Base-by-base conservation (phyloP, 2,797 vertebrate species). In the Novumbra hubbsi region DNA sequence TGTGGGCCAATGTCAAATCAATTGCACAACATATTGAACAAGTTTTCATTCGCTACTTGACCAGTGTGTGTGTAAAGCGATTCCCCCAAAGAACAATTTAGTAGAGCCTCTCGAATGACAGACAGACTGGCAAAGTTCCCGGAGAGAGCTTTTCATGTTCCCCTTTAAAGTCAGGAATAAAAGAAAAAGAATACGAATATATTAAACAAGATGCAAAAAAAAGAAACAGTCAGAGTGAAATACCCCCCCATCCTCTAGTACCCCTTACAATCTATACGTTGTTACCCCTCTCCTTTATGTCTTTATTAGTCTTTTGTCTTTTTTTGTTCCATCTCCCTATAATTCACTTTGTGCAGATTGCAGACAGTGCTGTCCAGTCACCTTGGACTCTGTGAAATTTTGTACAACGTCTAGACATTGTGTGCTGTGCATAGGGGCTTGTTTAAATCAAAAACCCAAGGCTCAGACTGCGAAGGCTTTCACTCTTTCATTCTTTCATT, bases 251-350 rank as follows among this genome's bases (percentile, higher is more conserved):
- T 6, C 3, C 41, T 45, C 41, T 12, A 14, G 9, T 45, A 45
- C 41, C 60, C 38, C 57, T 28, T 28, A 17, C 41, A 28, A 48
- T 16, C 24, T 27, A 8, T 50, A 19, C 24, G n/a, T 62, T 48
- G 32, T 45, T 64, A 38, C 38, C 64, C n/a, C 27, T 64, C 75
- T 8, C 67, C 72, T 76, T 73, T 68, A 57, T 75, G 72, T 76
- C 16, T 71, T 71, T 63, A 81, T 83, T 72, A 81, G 75, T 73
- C 60, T 73, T 24, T 24, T 5, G 27, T 66, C n/a, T 66, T 52
- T 1, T 27, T 48, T 66, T 72, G 8, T 27, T 72, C 41, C 72
- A 16, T 32, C 19, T 66, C 27, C 72, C 30, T 27, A 2, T 73
- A 73, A 73, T 27, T 73, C 41, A 66, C 66, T 73, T 66, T 73